Percentiles rank a stretch among this genome's conserved stretches.
phyloP scores from a whole-genome alignment of 2,797 vertebrate genomes.

The Decapterus maruadsi region DNA sequence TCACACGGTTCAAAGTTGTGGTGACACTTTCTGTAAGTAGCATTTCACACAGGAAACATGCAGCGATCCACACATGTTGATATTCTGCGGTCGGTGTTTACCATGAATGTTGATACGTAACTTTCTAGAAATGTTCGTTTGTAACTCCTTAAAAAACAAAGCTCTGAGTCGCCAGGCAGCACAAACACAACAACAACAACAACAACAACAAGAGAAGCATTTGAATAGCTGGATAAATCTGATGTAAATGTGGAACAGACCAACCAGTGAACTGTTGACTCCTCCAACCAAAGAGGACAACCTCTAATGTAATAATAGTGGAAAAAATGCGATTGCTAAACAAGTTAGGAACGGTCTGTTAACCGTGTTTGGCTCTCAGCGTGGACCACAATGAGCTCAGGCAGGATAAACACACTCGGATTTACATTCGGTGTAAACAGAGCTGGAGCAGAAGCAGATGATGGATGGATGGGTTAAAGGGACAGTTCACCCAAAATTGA shows the following conservation, averaged over 20 bases:
- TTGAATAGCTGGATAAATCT: slow-evolving; percentile 11
- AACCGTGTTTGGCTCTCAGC: background rate
- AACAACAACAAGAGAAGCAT: background rate
- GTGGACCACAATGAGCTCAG: slow-evolving; percentile 19
- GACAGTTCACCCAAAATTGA: no score
- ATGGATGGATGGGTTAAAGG: no score
- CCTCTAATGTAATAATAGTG: slow-evolving; percentile 18
- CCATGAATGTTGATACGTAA: no score
- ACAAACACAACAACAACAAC: background rate
- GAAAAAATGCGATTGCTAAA: slow-evolving; percentile 17
- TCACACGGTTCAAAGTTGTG: background rate
- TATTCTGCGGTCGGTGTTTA: no score
- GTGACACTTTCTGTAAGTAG: background rate
- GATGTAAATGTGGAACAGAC: slow-evolving; percentile 14
- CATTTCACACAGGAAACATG: background rate
- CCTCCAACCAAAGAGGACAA: slow-evolving; percentile 11
- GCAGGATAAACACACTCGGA: background rate
- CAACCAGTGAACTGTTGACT: background rate
- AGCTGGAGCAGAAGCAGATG: slow-evolving; percentile 25
- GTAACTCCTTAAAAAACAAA: background rate
- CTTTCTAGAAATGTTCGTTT: no score
- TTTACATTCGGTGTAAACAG: slow-evolving; percentile 30
- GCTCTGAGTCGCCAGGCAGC: background rate
- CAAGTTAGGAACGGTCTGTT: slow-evolving; percentile 7
- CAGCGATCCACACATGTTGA: background rate